Evolutionary conservation across 2,888 invertebrate species (phyloP).

Genomic region (Eupithecia vulgata): DNA sequence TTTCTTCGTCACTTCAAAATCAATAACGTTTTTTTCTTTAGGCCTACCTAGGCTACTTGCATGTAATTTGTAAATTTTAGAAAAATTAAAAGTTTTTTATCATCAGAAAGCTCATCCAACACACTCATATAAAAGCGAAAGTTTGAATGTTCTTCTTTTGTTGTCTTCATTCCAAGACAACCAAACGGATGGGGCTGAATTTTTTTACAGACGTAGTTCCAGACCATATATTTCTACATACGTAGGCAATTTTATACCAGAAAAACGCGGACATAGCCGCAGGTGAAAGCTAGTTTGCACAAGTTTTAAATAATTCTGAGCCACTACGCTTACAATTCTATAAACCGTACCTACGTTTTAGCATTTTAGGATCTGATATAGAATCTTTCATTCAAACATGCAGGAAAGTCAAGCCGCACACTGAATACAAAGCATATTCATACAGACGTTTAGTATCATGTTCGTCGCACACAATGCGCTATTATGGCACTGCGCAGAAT

Average conservation of each 20-base stretch:
- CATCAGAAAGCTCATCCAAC: background rate
- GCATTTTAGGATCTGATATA: background rate
- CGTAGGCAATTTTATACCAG: too few relatives aligned
- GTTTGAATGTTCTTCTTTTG: too few relatives aligned
- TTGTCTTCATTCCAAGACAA: too few relatives aligned
- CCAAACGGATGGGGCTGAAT: too few relatives aligned
- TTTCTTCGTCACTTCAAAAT: too few relatives aligned
- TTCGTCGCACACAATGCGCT: slow-evolving; percentile 13
- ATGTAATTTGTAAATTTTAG: background rate
- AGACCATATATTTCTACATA: too few relatives aligned
- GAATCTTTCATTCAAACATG: background rate
- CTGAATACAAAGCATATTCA: slow-evolving; percentile 1
- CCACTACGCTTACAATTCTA: background rate
- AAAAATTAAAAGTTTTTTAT: background rate
- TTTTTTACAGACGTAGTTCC: too few relatives aligned
- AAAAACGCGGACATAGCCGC: background rate
- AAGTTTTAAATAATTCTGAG: background rate
- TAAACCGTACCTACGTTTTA: background rate
- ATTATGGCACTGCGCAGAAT: slow-evolving; percentile 8
- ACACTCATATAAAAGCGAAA: too few relatives aligned
- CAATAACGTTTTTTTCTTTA: too few relatives aligned
- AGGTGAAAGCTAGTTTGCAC: background rate
- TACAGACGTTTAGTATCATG: slow-evolving; percentile 1
- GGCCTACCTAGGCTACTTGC: too few relatives aligned
- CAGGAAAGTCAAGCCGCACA: background rate